Base-by-base conservation (phyloP, 2,113 vertebrate genomes). In the Baryphthengus martii region DNA sequence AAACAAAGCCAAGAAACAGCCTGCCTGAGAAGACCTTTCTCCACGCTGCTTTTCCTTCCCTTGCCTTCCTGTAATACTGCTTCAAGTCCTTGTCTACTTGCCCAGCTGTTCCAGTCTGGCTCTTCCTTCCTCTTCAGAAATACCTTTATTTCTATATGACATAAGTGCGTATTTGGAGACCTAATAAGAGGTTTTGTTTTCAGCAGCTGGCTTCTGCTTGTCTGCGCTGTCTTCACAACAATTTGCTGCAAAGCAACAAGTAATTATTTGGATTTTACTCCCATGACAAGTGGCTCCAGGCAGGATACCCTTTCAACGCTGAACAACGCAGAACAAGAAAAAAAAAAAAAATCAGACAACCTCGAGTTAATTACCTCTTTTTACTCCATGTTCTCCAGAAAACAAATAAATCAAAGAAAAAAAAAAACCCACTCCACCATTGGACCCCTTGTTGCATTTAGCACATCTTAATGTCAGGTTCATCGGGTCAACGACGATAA, bases 351-450 rank as follows among this genome's bases (percentile, higher is more conserved):
- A n/a, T n/a, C n/a, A n/a, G 4, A 49, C n/a, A 62, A 35, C 1
- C 10, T 37, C 8, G 35, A 75, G 8, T 31, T 37, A 21, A 49
- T 33, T 15, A 85, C 11, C 6, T 55, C 49, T 40, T 80, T 72
- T 78, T 42, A 81, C 19, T 29, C 45, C 44, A 52, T 44, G 19
- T n/a, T 52, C n/a, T 55, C 14, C 40, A 45, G 16, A 62, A 75
- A 62, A 67, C 8, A 63, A 85, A 29, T 16, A 23, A 73, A 17
- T 9, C 26, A 50, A 62, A 15, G 13, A 10, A 50, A 75, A 53
- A 53, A 6, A 19, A 10, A n/a, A n/a, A n/a, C n/a, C n/a, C n/a
- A n/a, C 0, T 4, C 37, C 17, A 40, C 29, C 9, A 26, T 3
- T 1, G 0, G 35, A 40, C 31, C 66, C 29, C 29, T 40, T 70